Conservation (phyloP, 2,113 vertebrate species). For the Elaphurus davidianus region DNA sequence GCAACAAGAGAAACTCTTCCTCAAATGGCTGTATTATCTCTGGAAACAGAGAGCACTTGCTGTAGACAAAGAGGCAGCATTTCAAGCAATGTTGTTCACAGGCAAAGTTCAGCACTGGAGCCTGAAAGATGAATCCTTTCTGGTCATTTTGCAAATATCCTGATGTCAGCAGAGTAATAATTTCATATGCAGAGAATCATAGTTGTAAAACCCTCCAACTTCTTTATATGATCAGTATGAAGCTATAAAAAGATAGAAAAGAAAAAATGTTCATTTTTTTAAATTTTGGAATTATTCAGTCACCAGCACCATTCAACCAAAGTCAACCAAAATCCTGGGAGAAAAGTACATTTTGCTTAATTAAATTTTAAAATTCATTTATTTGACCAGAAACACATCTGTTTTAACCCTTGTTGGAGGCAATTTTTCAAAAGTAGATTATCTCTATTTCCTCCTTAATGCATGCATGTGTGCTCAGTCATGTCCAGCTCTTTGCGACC, state of each 20-base stretch:
- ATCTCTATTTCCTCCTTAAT: not conserved
- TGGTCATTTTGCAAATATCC: not conserved
- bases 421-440: not conserved
- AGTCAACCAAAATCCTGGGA: not conserved
- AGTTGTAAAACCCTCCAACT: not conserved
- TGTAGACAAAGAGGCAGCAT: not conserved
- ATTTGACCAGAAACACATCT: not conserved
- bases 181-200: not conserved
- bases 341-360: not conserved
- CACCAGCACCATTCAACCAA: not conserved
- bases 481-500: not conserved
- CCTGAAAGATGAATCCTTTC: not conserved
- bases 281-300: not conserved
- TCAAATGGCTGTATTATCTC: not conserved
- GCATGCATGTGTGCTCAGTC: fast-evolving
- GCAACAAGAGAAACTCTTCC: not conserved
- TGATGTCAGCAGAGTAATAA: not conserved
- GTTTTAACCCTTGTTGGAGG: not conserved
- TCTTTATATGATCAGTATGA: not conserved
- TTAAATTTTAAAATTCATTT: not conserved
- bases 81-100: not conserved
- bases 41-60: not conserved
- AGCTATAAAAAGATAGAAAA: not conserved
- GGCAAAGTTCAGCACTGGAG: not conserved
- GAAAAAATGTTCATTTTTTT: not conserved